These are phyloP conservation scores for Centropyge bicolor DNA, from an alignment of 2,797 vertebrate species.

Conservation along the genomic window DNA sequence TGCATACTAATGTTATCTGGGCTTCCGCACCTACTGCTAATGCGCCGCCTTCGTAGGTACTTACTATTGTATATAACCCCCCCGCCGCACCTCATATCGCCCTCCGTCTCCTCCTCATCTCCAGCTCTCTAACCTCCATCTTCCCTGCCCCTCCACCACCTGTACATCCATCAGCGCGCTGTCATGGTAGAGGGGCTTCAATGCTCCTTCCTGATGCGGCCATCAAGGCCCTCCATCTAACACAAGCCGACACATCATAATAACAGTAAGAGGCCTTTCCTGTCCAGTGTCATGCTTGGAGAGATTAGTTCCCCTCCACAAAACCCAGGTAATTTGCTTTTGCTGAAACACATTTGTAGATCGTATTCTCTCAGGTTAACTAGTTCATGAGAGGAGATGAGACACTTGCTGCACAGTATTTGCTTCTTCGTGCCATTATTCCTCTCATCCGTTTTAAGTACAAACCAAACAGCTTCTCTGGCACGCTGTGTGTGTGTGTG, in stretches of 20 bases:
- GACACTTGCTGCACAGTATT: conserved; percentile 78
- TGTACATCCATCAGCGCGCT: conserved; percentile 83
- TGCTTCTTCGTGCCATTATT: conserved; percentile 70
- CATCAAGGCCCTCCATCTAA: conserved; percentile 88
- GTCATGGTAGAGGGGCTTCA: conserved; percentile 82
- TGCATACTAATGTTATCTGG: conserved; percentile 72
- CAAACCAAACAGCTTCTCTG: conserved; percentile 50
- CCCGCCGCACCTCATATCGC: conserved; percentile 61
- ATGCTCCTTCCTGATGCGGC: conserved; percentile 81
- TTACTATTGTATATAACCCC: conserved; percentile 75
- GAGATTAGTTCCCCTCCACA: conserved; percentile 90
- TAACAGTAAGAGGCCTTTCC: conserved; percentile 90
- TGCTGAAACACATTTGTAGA: conserved; percentile 87
- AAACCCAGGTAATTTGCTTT: conserved; percentile 89
- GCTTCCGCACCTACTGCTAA: conserved; percentile 75
- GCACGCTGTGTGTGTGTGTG: neutral
- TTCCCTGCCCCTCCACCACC: conserved; percentile 76
- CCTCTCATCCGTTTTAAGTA: conserved; percentile 54
- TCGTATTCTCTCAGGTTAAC: conserved; percentile 84
- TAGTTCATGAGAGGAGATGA: conserved; percentile 80
- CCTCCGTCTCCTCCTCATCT: conserved; percentile 71
- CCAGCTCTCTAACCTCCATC: conserved; percentile 79
- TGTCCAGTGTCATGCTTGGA: conserved; percentile 89
- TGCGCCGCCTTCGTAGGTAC: conserved; percentile 71
- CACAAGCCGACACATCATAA: conserved; percentile 89